These are phyloP conservation scores for Acanthaster planci DNA, from an alignment of 35 echinoderm and acorn worm genomes.

Conservation along the genomic window DNA sequence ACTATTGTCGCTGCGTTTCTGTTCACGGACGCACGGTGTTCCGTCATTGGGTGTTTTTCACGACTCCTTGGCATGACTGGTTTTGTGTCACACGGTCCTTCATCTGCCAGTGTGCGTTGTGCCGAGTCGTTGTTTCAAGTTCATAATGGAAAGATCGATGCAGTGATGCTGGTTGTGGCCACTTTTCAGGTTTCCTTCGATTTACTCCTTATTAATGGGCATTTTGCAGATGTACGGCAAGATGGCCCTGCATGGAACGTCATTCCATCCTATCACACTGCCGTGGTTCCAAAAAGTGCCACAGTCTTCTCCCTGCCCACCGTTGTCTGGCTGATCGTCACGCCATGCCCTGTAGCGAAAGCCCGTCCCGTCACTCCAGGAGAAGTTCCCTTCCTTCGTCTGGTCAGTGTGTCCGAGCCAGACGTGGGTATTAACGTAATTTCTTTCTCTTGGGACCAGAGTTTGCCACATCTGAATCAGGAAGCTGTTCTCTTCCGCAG, in stretches of 20 bases:
- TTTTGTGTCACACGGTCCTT: too few species aligned
- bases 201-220: background rate
- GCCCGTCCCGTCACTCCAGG: conserved; percentile 8
- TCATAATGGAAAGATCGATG: too few species aligned
- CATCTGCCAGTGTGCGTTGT: too few species aligned
- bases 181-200: too few species aligned
- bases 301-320: background rate
- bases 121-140: too few species aligned
- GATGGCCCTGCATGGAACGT: background rate
- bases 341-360: background rate
- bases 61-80: too few species aligned
- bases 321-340: background rate
- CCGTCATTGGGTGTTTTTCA: too few species aligned
- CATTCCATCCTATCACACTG: background rate
- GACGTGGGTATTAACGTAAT: background rate
- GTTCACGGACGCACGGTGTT: too few species aligned
- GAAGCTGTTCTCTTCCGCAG: background rate
- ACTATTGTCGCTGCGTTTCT: too few species aligned
- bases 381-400: background rate
- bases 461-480: background rate
- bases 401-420: background rate
- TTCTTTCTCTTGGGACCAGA: background rate
- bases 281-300: background rate
- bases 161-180: too few species aligned
- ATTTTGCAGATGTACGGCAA: background rate